Percentiles rank a stretch among this genome's conserved stretches.
Evolutionary conservation across 2,888 invertebrate species (phyloP).

Genomic region (Drosophila lacicola): DNA sequence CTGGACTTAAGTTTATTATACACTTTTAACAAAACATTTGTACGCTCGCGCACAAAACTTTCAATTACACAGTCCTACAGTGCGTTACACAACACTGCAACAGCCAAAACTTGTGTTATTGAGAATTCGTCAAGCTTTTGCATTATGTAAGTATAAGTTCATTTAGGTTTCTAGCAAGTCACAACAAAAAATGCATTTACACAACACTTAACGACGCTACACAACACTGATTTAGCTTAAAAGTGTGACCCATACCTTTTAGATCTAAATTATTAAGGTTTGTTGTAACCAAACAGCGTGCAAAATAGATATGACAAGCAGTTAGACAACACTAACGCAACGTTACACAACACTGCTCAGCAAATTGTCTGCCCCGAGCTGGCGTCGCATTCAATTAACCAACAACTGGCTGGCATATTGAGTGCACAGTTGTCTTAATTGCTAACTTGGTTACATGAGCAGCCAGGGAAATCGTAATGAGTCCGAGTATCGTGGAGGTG

Average conservation of each 20-base stretch:
- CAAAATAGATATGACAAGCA: background rate
- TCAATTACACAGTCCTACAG: background rate
- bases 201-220: background rate
- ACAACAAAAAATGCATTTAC: background rate
- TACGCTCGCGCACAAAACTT: too few species aligned
- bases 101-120: background rate
- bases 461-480: slow-evolving; percentile 44
- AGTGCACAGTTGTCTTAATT: slow-evolving; percentile 59
- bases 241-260: too few species aligned
- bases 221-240: background rate
- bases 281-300: background rate
- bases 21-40: background rate
- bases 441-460: slow-evolving; percentile 48
- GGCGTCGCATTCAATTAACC: slow-evolving; percentile 45
- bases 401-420: slow-evolving; percentile 51
- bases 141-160: too few species aligned
- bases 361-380: slow-evolving; percentile 14
- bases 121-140: background rate
- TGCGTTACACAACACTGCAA: background rate
- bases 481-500: background rate
- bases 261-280: background rate
- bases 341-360: slow-evolving; percentile 13
- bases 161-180: background rate
- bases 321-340: background rate
- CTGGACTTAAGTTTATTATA: background rate